Base-by-base conservation (phyloP, 2,113 vertebrate genomes). In the Erinaceus europaeus region DNA sequence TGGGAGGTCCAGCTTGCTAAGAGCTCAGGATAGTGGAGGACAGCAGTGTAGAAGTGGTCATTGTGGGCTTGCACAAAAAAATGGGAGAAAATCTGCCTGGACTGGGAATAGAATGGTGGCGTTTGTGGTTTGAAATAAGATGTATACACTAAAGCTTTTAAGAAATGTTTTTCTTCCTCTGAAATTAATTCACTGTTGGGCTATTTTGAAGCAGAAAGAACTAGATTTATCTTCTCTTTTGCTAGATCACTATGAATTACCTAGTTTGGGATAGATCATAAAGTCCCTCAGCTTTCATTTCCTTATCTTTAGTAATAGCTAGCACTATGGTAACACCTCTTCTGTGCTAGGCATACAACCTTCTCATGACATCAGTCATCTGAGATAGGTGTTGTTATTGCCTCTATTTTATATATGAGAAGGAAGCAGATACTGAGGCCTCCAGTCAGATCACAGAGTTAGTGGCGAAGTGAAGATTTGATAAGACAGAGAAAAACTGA, bases 201-300 rank as follows among this genome's bases (percentile, higher is more conserved):
- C 75, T 84, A 13, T 55, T 90, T 71, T 67, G 38, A 88, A 91
- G 34, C 11, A 34, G 79, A 82, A 91, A 46, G 36, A 90, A 57
- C 32, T 68, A 14, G 12, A 21, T 57, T 72, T 75, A 73, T 10
- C 20, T 55, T 73, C 32, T 77, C 9, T 87, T 40, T 90, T 42
- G 23, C 27, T 65, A 57, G 59, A 40, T 72, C 74, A 72, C 84
- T 83, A 18, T 65, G 40, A 64, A 10, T 76, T 82, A 21, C 61
- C 34, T 88, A 61, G 27, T 53, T 68, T 82, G 55, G n/a, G 20
- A 11, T 72, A 88, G 55, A 84, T 64, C 6, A 7, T 80, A 64
- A 67, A 59, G 79, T 89, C 34, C 68, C 42, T 52, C 57, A 80
- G 59, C 8, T 32, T 74, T 42, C 44, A 6, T 68, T 86, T 34